Evolutionary conservation across 2,888 invertebrate genomes (phyloP).

Genomic region (Resseliella maxima): DNA sequence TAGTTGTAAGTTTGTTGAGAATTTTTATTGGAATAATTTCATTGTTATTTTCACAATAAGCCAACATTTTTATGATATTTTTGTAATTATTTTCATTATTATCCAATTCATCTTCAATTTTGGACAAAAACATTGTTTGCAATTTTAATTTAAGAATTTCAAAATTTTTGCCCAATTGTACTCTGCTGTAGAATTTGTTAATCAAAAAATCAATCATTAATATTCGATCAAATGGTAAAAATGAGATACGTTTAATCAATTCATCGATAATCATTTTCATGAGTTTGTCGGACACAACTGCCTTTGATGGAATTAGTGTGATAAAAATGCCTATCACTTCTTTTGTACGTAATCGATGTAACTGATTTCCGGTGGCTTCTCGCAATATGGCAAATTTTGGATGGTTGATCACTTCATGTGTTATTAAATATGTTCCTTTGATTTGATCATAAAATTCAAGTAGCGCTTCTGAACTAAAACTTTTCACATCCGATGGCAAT

Average conservation of each 20-base stretch:
- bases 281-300: neutral
- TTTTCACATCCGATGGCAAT: neutral
- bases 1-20: neutral
- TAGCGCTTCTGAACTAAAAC: neutral
- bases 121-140: neutral
- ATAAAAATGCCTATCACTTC: neutral
- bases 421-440: neutral
- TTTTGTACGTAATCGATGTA: neutral
- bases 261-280: neutral
- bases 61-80: neutral
- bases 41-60: neutral
- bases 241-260: neutral
- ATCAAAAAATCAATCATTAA: neutral
- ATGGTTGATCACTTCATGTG: neutral
- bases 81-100: neutral
- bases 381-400: neutral
- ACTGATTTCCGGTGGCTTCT: neutral
- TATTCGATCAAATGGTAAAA: neutral
- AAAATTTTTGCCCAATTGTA: neutral
- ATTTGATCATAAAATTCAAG: neutral
- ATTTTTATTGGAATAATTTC: neutral
- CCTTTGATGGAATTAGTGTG: neutral
- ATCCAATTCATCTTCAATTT: neutral
- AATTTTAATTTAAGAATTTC: neutral
- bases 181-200: neutral